Base-by-base conservation (phyloP, 2,888 invertebrate genomes). In the Tineola bisselliella region DNA sequence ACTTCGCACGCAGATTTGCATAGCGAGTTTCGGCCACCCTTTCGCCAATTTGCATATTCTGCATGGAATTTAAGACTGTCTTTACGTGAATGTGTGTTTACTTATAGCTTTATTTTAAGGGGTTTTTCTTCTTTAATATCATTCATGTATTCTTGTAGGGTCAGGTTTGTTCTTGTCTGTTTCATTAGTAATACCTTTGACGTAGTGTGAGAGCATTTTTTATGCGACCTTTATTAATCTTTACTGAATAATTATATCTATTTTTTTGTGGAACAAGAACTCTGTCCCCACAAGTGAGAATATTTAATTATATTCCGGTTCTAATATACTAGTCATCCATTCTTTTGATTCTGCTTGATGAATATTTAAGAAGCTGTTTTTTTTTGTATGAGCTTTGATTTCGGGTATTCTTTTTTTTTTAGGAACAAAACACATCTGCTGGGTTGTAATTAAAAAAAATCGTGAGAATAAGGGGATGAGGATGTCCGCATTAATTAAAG, bases 1-100 rank as follows among this genome's bases (percentile, higher is more conserved):
- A 76, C 82, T 83, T 84, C 86, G 82, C 86, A 86, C 86, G 84
- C 71, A 74, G 79, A 82, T 87, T 87, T 86, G 77, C 87, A 87
- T 86, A 83, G 77, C 87, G 76, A 72, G 87, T 86, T 80, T 69
- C 65, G 70, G 71, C 70, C 74, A 69, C 77, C 79, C 79, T 73
- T 73, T 67, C 64, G 69, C 61, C 31, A 69, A 63, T 71, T 77
- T 77, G 59, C 59, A 59, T 59, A 18, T n/a, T n/a, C n/a, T n/a
- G n/a, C n/a, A n/a, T 44, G 59, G 12, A 86, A 84, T 76, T 70
- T 71, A 71, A 73, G 76, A 77, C 73, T 77, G 75, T 79, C 77
- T 77, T 62, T 69, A 73, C 33, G 13, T 56, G 75, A 72, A 68
- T 71, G 70, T 72, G 75, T 82, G 76, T 86, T 86, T 87, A 81